A percentile compares a stretch with the other conserved stretches of the same genome.
These are phyloP conservation scores for Clarias macrocephalus DNA, from an alignment of 2,113 vertebrate genomes.

Conservation along the genomic window DNA sequence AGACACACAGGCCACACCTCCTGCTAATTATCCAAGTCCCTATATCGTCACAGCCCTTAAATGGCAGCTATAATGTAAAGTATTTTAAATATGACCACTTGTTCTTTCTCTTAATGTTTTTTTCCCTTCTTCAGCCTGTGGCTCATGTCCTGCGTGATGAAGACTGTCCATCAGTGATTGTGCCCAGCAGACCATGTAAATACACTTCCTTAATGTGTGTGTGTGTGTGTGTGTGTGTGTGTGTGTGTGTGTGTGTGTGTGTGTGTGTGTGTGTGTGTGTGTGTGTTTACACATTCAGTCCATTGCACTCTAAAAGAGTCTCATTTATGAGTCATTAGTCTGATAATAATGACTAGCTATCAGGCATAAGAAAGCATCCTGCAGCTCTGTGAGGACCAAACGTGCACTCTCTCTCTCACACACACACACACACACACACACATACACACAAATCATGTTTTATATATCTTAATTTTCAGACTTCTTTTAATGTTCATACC, in stretches of 20 bases:
- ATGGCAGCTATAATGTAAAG: neutral
- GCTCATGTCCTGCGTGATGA: conserved; percentile 80
- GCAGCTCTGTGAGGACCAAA: neutral
- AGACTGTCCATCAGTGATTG: conserved; percentile 86
- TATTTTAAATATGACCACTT: neutral
- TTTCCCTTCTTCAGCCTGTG: conserved; percentile 72
- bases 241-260: conserved; percentile 13
- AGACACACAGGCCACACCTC: too few species aligned
- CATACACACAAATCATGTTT: neutral
- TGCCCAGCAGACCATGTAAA: conserved; percentile 90
- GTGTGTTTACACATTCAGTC: neutral
- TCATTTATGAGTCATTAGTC: neutral
- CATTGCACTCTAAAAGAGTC: neutral
- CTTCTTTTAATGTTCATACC: neutral
- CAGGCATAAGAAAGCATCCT: neutral
- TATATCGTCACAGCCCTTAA: neutral
- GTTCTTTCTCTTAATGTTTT: neutral
- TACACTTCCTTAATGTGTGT: conserved; percentile 26
- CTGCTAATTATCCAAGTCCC: too few species aligned
- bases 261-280: conserved; percentile 21
- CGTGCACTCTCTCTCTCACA: neutral
- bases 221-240: too few species aligned
- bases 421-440: neutral
- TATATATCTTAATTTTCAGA: neutral
- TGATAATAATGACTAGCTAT: neutral